Base-by-base conservation (phyloP, 2,113 vertebrate genomes). In the Chascanopsetta lugubris region DNA sequence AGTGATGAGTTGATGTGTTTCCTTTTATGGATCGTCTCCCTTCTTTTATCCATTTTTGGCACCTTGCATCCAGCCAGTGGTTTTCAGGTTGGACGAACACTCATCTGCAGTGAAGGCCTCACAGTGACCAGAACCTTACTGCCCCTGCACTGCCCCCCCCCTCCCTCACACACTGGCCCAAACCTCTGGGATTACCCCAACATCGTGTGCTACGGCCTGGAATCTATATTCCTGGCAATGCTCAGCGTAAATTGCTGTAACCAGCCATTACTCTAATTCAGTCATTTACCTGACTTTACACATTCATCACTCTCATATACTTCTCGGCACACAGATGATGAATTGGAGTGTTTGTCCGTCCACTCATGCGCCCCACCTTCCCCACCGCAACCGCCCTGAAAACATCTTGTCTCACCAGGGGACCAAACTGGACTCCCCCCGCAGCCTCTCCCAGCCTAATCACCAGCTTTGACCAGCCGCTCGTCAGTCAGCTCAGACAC, bases 201-300 rank as follows among this genome's bases (percentile, higher is more conserved):
- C 62, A 60, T 32, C 38, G 26, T 77, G 80, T 72, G 46, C 61
- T 65, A 58, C 10, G 24, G 59, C 56, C 78, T 79, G 77, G 77
- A 85, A 82, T 84, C 75, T 59, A 75, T 72, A 70, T 76, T 85
- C 80, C 85, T 87, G 89, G 87, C 84, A 78, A 45, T 25, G 66
- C 74, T 83, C 56, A 45, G 77, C 61, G 80, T 69, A 87, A 90
- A 87, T 90, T 84, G 79, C 87, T 63, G 73, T 85, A 88, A 86
- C 90, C 82, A 88, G 79, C 87, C 82, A 84, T 87, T 88, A 82
- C 76, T 86, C 61, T 80, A 87, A 87, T 88, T 76, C 85, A 85
- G 74, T 73, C 71, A 77, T 90, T 90, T 88, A 87, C 73, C 81
- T 78, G 86, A 83, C 78, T 82, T 73, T 75, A 85, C 81, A 84